Evolutionary conservation across 2,113 vertebrate species (phyloP), one percentile per base, ranked within the genome.

Genomic region (Pseudonaja textilis): DNA sequence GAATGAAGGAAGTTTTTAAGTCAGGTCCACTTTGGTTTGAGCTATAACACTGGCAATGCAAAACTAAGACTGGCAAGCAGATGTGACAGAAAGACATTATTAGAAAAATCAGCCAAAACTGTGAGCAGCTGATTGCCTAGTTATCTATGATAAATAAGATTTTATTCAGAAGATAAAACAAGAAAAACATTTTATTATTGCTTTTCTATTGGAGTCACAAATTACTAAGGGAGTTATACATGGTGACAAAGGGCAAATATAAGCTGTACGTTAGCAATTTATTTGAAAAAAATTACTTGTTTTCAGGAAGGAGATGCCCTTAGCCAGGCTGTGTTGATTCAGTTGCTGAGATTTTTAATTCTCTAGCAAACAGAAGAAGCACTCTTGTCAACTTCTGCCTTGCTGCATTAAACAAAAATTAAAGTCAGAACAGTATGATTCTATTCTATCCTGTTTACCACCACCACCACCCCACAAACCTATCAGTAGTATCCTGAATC

Each of bases 71-170:
- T 16, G 26, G 50, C 16, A n/a, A 52, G n/a, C 26, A 20, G 25
- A 39, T 16, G 22, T 14, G 29, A 92, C 29, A n/a, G 26, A 55
- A 81, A 61, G 47, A 5, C 18, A 45, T n/a, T 12, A 22, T 34
- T 87, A 34, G 34, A 87, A 92, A 88, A 39, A 39, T 74, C 54
- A 55, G 16, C 54, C 55, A 42, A 50, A 57, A 22, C 10, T 59
- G 23, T 57, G 45, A 56, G 45, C 23, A 45, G n/a, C 20, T 26
- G 39, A 26, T 23, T 81, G 18, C 34, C 18, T 81, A 25, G 47
- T 56, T 50, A 89, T 20, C 25, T n/a, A 54, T 89, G 61, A 89
- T 26, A 92, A 91, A 29, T n/a, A 91, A 86, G 59, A 89, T 47
- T 74, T 89, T 16, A 22, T 92, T 50, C 86, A 92, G 86, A 52